Percentiles rank a stretch among this genome's conserved stretches.
These are phyloP conservation scores for Idris sp. DNA, from an alignment of 1,140 invertebrate genomes.

Conservation along the genomic window DNA sequence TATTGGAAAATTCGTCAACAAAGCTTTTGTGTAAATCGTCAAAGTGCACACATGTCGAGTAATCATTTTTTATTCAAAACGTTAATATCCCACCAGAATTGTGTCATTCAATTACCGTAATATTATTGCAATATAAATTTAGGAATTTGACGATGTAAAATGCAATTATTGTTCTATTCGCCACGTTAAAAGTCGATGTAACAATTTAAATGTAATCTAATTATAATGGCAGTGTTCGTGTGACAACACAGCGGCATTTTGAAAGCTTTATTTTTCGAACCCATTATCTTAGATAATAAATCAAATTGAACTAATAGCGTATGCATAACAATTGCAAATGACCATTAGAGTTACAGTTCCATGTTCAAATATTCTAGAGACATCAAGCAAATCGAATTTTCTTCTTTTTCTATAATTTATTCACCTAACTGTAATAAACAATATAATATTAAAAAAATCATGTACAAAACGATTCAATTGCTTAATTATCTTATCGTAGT, in stretches of 20 bases:
- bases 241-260: background rate
- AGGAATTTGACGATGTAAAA: conserved; percentile 4
- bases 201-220: conserved; percentile 21
- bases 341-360: background rate
- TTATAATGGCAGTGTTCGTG: conserved; percentile 3
- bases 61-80: conserved; percentile 1
- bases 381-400: background rate
- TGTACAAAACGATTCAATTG: too few relatives aligned
- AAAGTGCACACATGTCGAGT: background rate
- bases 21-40: too few relatives aligned
- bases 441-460: background rate
- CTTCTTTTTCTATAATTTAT: too few relatives aligned
- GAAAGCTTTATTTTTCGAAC: conserved; percentile 12
- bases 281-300: conserved; percentile 11
- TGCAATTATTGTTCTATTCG: conserved; percentile 24
- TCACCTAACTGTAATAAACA: conserved; percentile 1
- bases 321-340: conserved; percentile 2
- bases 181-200: conserved; percentile 12
- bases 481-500: conserved; percentile 19
- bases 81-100: background rate
- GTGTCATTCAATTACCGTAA: conserved; percentile 14
- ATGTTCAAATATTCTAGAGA: background rate
- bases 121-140: conserved; percentile 12
- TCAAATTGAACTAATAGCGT: conserved; percentile 10
- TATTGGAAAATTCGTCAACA: too few relatives aligned